Evolutionary conservation across 1,140 invertebrate species (phyloP), one percentile per base, ranked within the genome.

Genomic region (Drosophila carrolli): DNA sequence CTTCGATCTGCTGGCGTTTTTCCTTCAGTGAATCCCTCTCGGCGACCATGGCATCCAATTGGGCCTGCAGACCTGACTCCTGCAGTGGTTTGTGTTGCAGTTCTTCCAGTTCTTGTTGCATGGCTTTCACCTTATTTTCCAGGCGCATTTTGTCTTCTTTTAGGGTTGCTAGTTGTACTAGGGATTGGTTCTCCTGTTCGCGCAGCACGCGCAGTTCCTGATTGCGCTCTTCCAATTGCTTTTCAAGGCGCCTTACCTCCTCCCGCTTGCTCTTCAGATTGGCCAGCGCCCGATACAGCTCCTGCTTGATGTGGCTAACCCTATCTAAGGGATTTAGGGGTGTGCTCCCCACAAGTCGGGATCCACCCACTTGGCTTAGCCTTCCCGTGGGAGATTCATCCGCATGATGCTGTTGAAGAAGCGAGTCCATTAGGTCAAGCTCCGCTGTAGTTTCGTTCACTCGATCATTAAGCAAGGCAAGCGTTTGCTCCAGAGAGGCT

Each of bases 341-440:
- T 11, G 91, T 92, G 60, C 90, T 92, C 5, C 89, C 88, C 14
- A 76, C 57, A 0, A 90, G 37, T 14, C 65, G 68, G 10, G 75
- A 72, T 1, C 62, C 58, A 11, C 61, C 72, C 4, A 65, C 67
- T 14, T 74, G 79, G 50, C 83, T 89, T 2, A 85, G 55, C 29
- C 76, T 41, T 1, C 68, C 56, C 11, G 29, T 59, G 8, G 82
- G 65, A 23, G 81, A 67, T 43, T 82, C 89, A 1, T 92, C 89
- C 1, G 65, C 35, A 5, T 90, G 81, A 46, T 92, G 75, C 61
- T 92, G 81, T 53, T 89, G 85, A 23, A 92, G 41, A 14, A 92
- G 63, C 3, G 82, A 90, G 60, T 92, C 91, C 83, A 92, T 91
- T 1, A 77, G n/a, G 61, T 92, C 91, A 37, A 92, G 32, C 56